These are phyloP conservation scores for Euleptes europaea DNA, from an alignment of 2,113 vertebrate genomes.

Conservation along the genomic window DNA sequence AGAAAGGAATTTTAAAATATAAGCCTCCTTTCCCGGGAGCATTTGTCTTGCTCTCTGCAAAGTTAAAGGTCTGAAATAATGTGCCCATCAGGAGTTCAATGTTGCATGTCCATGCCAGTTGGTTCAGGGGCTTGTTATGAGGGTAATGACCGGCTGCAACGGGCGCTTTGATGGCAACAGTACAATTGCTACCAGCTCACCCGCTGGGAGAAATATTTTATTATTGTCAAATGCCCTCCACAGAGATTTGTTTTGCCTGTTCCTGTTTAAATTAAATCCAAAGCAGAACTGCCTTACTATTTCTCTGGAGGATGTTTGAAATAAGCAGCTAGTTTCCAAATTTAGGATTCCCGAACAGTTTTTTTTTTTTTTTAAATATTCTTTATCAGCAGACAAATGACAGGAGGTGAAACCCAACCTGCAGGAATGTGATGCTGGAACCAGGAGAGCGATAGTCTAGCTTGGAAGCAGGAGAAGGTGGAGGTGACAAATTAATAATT, in stretches of 20 bases:
- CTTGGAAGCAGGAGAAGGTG: conserved; percentile 63
- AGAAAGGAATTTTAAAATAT: conserved; percentile 79
- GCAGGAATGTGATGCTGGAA: conserved; percentile 62
- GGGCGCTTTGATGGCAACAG: conserved; percentile 79
- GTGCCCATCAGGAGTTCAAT: conserved; percentile 84
- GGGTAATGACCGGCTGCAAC: conserved; percentile 84
- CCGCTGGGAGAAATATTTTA: conserved; percentile 87
- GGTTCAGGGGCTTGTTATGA: conserved; percentile 86
- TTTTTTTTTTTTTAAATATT: conserved; percentile 71
- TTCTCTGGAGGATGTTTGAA: conserved; percentile 80
- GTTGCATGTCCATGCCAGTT: conserved; percentile 86
- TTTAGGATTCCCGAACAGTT: conserved; percentile 74
- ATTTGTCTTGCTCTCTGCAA: conserved; percentile 79
- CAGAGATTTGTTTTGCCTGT: conserved; percentile 83
- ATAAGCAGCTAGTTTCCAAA: conserved; percentile 77
- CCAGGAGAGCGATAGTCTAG: conserved; percentile 55
- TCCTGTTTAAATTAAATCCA: conserved; percentile 85
- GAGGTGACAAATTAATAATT: conserved; percentile 72
- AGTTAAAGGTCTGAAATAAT: conserved; percentile 86
- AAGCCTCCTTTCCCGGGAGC: conserved; percentile 75
- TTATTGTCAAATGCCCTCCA: conserved; percentile 82
- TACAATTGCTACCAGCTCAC: conserved; percentile 82
- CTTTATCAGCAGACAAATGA: conserved; percentile 80
- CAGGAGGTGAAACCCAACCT: conserved; percentile 71
- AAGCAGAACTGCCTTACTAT: conserved; percentile 75